Evolutionary conservation across 2,797 vertebrate genomes (phyloP), one percentile per base, ranked within the genome.

Genomic region (Oreochromis grahami): DNA sequence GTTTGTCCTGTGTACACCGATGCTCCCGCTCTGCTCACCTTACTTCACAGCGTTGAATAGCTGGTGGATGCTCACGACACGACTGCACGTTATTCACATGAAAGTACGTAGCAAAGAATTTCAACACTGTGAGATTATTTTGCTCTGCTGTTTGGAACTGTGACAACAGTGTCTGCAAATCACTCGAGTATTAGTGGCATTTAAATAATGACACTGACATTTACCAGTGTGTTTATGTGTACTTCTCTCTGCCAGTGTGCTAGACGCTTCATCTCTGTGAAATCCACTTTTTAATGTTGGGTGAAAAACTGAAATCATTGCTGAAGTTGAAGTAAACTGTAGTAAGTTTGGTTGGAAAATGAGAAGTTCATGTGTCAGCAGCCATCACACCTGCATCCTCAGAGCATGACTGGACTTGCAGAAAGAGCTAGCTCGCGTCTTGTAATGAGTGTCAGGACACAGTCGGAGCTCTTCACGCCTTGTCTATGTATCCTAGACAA

Each of bases 331-430:
- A 14, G n/a, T 13, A 34, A 63, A 17, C n/a, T 32, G 26, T 2
- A 9, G n/a, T 9, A 8, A 72, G 51, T 19, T 24, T 13, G 7
- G 36, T 14, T 65, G 60, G 58, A 63, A 36, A 34, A 19, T 2
- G 9, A 60, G 29, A 60, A 34, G 29, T 0, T 63, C 19, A 13
- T 38, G 58, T n/a, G 10, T 63, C 17, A 21, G 60, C 60, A 13
- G 34, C 11, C 34, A 8, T 65, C 60, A 13, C 60, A 21, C 6
- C 34, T 38, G 58, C 58, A 1, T 63, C 58, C 17, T 34, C 26
- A 3, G 6, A 63, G 32, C 60, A 21, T 0, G 19, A 38, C 0
- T n/a, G 58, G 2, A 36, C 32, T 1, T 36, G 2, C 19, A 36
- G 19, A 38, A 13, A 38, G 58, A 63, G 58, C 17, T n/a, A 63